phyloP scores from a whole-genome alignment of 1,140 invertebrate genomes.

The Nautilus pompilius region DNA sequence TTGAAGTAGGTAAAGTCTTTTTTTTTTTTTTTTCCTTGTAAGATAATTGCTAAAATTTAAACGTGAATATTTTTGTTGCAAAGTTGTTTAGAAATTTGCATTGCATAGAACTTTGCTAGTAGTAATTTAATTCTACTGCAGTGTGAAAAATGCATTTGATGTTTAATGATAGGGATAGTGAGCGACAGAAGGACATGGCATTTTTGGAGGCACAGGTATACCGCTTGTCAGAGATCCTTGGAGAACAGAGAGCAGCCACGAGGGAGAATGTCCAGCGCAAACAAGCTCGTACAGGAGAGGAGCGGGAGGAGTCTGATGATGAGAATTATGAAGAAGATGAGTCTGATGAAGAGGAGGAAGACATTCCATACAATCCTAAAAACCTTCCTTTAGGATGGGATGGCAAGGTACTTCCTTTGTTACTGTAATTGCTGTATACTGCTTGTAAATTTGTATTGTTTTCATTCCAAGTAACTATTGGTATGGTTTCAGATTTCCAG shows the following conservation, averaged over 20 bases:
- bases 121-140: no score
- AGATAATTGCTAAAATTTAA: no score
- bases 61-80: no score
- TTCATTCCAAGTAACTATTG: no score
- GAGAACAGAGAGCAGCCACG: slow-evolving; percentile 79
- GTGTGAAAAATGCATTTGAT: no score
- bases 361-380: slow-evolving; percentile 98
- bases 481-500: no score
- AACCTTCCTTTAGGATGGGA: slow-evolving; percentile 99
- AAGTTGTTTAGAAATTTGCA: neutral
- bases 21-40: no score
- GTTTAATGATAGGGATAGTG: slow-evolving; percentile 51
- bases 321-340: slow-evolving; percentile 72
- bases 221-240: slow-evolving; percentile 68
- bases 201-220: slow-evolving; percentile 86
- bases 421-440: no score
- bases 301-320: slow-evolving; percentile 64
- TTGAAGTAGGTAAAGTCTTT: no score
- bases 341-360: slow-evolving; percentile 77
- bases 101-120: neutral
- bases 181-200: slow-evolving; percentile 64
- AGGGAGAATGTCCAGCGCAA: slow-evolving; percentile 98
- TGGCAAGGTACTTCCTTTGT: slow-evolving; percentile 88
- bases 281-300: slow-evolving; percentile 91
- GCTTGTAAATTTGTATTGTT: no score